phyloP scores from a whole-genome alignment of 2,113 vertebrate genomes.

The Lophius piscatorius region DNA sequence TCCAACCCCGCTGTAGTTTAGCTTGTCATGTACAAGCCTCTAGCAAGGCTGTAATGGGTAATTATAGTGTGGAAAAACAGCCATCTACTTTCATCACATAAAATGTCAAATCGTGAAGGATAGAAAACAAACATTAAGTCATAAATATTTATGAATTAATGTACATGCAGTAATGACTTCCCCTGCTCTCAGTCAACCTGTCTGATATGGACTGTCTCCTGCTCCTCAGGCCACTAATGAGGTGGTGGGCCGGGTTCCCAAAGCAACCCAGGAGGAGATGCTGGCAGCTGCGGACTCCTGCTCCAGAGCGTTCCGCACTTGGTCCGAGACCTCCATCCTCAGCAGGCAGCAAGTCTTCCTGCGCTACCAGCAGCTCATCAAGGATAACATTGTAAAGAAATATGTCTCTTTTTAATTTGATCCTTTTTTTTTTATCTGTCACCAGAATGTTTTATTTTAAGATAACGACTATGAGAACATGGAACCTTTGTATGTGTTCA shows the following conservation, averaged over 20 bases:
- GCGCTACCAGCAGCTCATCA: slow-evolving; percentile 97
- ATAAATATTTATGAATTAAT: slow-evolving; percentile 41
- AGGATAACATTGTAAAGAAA: slow-evolving; percentile 92
- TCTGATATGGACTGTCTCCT: slow-evolving; percentile 18
- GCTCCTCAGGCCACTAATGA: slow-evolving; percentile 89
- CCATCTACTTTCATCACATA: slow-evolving; percentile 11
- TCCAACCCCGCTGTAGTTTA: neutral
- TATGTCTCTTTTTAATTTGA: neutral
- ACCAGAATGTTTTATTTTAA: too few relatives aligned
- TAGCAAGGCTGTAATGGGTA: slow-evolving; percentile 14
- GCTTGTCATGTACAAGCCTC: slow-evolving; percentile 4
- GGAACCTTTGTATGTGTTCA: too few relatives aligned
- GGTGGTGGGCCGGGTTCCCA: slow-evolving; percentile 87
- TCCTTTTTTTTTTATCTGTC: too few relatives aligned
- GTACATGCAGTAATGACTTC: slow-evolving; percentile 16
- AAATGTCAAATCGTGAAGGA: slow-evolving; percentile 17
- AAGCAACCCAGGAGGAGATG: slow-evolving; percentile 94
- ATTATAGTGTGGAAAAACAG: slow-evolving; percentile 21
- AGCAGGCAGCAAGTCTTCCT: slow-evolving; percentile 95
- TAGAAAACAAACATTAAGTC: slow-evolving; percentile 6
- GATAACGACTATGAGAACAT: too few relatives aligned
- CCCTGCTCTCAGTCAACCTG: slow-evolving; percentile 23
- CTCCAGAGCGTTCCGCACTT: slow-evolving; percentile 84
- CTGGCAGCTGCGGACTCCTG: slow-evolving; percentile 89
- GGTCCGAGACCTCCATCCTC: slow-evolving; percentile 94